A percentile compares a stretch with the other conserved stretches of the same genome.
These are phyloP conservation scores for Urosaurus nigricauda DNA, from an alignment of 2,797 vertebrate genomes.

Conservation along the genomic window DNA sequence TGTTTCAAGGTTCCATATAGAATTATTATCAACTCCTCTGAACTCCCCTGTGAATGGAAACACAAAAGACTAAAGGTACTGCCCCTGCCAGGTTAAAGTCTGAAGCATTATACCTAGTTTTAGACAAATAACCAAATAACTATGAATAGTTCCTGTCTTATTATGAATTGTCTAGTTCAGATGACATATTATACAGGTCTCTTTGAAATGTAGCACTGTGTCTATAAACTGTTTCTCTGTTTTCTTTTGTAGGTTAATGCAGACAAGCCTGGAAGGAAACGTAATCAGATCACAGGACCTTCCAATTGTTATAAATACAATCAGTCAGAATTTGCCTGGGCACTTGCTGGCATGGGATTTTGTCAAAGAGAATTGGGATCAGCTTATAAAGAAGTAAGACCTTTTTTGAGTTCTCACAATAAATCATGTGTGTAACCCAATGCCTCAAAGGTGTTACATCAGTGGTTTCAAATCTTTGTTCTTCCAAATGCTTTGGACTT, in stretches of 20 bases:
- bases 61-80: background rate
- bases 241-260: conserved; percentile 86
- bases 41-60: background rate
- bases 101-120: background rate
- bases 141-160: background rate
- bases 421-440: background rate
- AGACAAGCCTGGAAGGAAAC: conserved; percentile 82
- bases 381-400: conserved; percentile 90
- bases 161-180: background rate
- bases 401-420: conserved; percentile 30
- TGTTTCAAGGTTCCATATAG: background rate
- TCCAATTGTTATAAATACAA: conserved; percentile 83
- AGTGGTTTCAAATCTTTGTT: background rate
- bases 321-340: conserved; percentile 85
- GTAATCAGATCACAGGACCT: conserved; percentile 88
- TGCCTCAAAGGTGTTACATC: background rate
- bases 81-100: background rate
- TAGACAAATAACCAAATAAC: background rate
- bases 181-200: background rate
- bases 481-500: too few relatives aligned
- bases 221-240: conserved; percentile 34
- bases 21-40: background rate
- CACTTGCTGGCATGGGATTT: conserved; percentile 95
- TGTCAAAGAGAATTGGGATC: conserved; percentile 93
- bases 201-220: background rate